Conservation (phyloP, 2,888 invertebrate species). For the Ligdia adustata region DNA sequence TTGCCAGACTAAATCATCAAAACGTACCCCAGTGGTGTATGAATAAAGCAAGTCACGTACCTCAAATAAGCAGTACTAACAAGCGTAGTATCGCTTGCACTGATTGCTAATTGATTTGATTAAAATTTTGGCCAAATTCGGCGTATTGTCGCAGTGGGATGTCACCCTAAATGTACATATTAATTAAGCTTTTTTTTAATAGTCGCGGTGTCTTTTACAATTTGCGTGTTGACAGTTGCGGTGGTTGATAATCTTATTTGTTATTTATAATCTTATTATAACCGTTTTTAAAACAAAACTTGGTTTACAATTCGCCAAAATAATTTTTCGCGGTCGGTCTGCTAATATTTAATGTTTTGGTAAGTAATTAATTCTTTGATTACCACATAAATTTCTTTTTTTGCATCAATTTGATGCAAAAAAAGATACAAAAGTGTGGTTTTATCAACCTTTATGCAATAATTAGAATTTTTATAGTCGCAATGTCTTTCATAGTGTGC, state of each 20-base stretch:
- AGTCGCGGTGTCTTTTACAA: slow-evolving; percentile 74
- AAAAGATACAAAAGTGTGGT: too few species aligned
- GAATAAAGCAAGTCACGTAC: slow-evolving; percentile 80
- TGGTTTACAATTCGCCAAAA: too few species aligned
- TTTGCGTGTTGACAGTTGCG: slow-evolving; percentile 65
- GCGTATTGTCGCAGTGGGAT: slow-evolving; percentile 71
- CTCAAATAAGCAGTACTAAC: slow-evolving; percentile 81
- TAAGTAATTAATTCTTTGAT: too few species aligned
- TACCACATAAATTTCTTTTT: too few species aligned
- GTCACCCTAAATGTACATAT: slow-evolving; percentile 57
- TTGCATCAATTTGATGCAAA: too few species aligned
- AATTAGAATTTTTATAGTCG: too few species aligned
- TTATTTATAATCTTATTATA: slow-evolving; percentile 12
- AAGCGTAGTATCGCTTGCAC: slow-evolving; percentile 82
- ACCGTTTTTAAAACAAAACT: too few species aligned
- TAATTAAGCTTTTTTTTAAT: slow-evolving; percentile 61
- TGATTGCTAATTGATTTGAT: slow-evolving; percentile 85
- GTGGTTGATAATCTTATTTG: slow-evolving; percentile 44
- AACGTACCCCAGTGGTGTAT: slow-evolving; percentile 69
- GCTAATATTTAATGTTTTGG: too few species aligned
- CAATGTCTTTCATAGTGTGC: too few species aligned
- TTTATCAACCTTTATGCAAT: too few species aligned
- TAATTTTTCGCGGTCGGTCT: too few species aligned
- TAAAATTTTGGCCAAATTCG: slow-evolving; percentile 78
- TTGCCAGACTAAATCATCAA: slow-evolving; percentile 70